A percentile compares a stretch with the other conserved stretches of the same genome.
Conservation (phyloP, 2,888 invertebrate genomes). For the Mayetiola destructor region DNA sequence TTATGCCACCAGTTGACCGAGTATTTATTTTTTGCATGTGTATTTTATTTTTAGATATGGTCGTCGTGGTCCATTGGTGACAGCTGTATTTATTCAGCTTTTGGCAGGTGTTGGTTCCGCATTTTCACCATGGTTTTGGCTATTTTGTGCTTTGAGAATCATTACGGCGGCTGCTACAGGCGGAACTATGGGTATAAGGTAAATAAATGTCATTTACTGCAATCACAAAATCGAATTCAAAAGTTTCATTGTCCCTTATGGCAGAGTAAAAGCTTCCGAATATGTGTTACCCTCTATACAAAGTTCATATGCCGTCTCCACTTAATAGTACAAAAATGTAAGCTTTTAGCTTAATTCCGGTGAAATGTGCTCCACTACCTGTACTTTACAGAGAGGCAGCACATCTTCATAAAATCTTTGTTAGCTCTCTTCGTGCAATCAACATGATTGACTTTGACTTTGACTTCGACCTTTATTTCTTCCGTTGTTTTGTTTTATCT, state of each 20-base stretch:
- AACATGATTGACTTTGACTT: too few relatives aligned
- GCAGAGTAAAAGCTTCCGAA: too few relatives aligned
- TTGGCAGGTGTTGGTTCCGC: slow-evolving; percentile 55
- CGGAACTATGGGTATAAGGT: slow-evolving; percentile 63
- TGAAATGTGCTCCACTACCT: too few relatives aligned
- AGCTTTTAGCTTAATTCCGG: too few relatives aligned
- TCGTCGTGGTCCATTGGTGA: slow-evolving; percentile 55
- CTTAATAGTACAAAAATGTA: too few relatives aligned
- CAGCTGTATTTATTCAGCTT: slow-evolving; percentile 58
- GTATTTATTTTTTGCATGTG: neutral
- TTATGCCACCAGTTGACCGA: neutral
- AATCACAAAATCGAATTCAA: too few relatives aligned
- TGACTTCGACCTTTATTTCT: neutral
- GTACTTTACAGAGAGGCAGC: too few relatives aligned
- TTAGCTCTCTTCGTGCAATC: too few relatives aligned
- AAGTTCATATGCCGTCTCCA: too few relatives aligned
- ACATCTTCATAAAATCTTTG: too few relatives aligned
- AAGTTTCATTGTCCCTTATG: too few relatives aligned
- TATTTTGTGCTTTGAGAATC: slow-evolving; percentile 53
- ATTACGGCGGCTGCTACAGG: slow-evolving; percentile 61
- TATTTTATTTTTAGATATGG: slow-evolving; percentile 45
- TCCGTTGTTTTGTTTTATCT: neutral
- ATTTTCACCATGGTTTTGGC: slow-evolving; percentile 48
- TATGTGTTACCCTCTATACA: too few relatives aligned
- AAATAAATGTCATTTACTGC: neutral